Evolutionary conservation across 1,140 invertebrate genomes (phyloP), one percentile per base, ranked within the genome.

Genomic region (Cheumatopsyche charites): DNA sequence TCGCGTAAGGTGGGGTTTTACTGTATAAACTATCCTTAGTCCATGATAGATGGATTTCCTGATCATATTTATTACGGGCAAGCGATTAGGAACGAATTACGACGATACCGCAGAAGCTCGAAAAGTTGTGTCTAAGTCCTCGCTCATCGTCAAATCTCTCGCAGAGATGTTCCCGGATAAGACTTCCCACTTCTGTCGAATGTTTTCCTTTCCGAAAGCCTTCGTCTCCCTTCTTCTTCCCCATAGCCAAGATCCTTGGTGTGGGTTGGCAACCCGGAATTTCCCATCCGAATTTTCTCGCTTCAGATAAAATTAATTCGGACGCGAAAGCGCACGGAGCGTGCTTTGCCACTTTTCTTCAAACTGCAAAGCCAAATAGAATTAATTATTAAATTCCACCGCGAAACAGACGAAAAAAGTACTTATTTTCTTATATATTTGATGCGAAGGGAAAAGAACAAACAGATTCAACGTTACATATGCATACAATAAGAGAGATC

Each of bases 281-380:
- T 58, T 68, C 55, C 67, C 52, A 68, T 70, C 58, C 67, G 41
- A 70, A 70, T 70, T 61, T 70, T 43, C 67, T 70, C 55, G 55
- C 67, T 61, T 62, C 55, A 61, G 29, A 41, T 45, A 62, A 70
- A 70, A 61, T 70, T 62, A 70, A 62, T 70, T 70, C 67, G 67
- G 67, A 68, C 67, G 67, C 67, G 49, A 42, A 68, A 68, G 45
- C 45, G 17, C 43, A 45, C 43, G 36, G 43, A 15, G 47, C 67
- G n/a, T 29, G 29, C 29, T 55, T 36, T 58, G 63, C 67, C 47
- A 68, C 62, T 63, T 63, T 63, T 23, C 15, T 21, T 63, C 29
- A 63, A 63, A 42, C 62, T 63, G 62, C 62, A 43, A 63, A 63
- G 19, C 55, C 23, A 58, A 25, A 58, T 58, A 58, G 21, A 58